A percentile compares a stretch with the other conserved stretches of the same genome.
Conservation (phyloP, 2,797 vertebrate species). For the Cephalopachus bancanus region DNA sequence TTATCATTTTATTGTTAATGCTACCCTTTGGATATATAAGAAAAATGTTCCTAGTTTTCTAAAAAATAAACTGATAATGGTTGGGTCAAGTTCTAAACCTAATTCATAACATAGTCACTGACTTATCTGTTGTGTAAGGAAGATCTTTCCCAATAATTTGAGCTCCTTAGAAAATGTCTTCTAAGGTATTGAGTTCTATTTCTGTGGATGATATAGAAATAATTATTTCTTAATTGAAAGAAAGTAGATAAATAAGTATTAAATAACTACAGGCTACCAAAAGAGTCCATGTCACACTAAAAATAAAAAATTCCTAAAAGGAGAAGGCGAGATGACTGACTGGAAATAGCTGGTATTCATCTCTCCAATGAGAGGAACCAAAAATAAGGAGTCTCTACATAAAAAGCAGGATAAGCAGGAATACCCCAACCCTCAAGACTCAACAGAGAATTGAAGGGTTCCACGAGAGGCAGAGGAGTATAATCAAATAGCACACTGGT, state of each 20-base stretch:
- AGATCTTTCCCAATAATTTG: slow-evolving; percentile 56
- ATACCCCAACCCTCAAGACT: too few relatives aligned
- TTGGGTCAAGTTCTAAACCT: slow-evolving; percentile 11
- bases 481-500: too few relatives aligned
- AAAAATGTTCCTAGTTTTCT: slow-evolving; percentile 53
- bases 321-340: too few relatives aligned
- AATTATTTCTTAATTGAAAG: slow-evolving; percentile 40
- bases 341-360: too few relatives aligned
- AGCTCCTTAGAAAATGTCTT: slow-evolving; percentile 49
- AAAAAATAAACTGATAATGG: not conserved
- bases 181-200: slow-evolving; percentile 19
- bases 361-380: too few relatives aligned
- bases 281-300: not conserved
- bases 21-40: not conserved
- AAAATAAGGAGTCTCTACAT: too few relatives aligned
- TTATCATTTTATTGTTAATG: not conserved
- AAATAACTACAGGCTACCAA: not conserved
- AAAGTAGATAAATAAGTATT: slow-evolving; percentile 54
- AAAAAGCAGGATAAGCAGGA: too few relatives aligned
- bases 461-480: too few relatives aligned
- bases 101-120: slow-evolving; percentile 39
- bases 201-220: slow-evolving; percentile 11
- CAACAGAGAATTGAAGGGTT: too few relatives aligned
- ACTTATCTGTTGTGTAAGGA: not conserved
- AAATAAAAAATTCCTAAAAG: too few relatives aligned